Percentiles rank a stretch among this genome's conserved stretches.
These are phyloP conservation scores for Plotosus lineatus DNA, from an alignment of 2,113 vertebrate species.

Conservation along the genomic window DNA sequence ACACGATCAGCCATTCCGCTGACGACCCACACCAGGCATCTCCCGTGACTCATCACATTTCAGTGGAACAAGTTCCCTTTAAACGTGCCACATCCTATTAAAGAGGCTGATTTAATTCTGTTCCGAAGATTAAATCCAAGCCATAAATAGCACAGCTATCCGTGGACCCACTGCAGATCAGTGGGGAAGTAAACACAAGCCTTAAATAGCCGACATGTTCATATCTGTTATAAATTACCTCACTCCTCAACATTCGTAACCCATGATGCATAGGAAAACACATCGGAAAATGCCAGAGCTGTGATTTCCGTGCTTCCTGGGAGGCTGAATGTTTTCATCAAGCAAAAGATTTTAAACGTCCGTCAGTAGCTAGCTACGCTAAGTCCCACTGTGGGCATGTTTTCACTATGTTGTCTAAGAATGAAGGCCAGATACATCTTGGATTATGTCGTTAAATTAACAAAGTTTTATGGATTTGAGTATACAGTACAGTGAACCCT, in stretches of 20 bases:
- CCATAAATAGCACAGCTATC: neutral
- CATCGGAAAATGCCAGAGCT: neutral
- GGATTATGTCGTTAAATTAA: neutral
- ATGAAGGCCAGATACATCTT: no score
- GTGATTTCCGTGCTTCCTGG: neutral
- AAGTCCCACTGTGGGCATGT: neutral
- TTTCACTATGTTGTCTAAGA: neutral
- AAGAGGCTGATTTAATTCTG: neutral
- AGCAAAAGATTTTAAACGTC: neutral
- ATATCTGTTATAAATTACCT: conserved; percentile 6
- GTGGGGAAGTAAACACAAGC: conserved; percentile 8
- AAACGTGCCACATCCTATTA: conserved; percentile 6
- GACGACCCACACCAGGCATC: neutral
- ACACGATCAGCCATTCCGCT: neutral
- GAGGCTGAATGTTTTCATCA: neutral
- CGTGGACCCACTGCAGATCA: neutral
- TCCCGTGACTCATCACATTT: neutral
- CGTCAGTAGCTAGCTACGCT: neutral
- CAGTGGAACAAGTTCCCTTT: conserved; percentile 15
- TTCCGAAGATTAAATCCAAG: conserved; percentile 5
- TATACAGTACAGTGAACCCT: no score
- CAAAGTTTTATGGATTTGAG: neutral
- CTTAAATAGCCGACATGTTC: neutral
- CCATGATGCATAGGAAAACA: neutral
- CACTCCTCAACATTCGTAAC: neutral